Conservation (phyloP, 2,113 vertebrate species). For the Jaculus jaculus region DNA sequence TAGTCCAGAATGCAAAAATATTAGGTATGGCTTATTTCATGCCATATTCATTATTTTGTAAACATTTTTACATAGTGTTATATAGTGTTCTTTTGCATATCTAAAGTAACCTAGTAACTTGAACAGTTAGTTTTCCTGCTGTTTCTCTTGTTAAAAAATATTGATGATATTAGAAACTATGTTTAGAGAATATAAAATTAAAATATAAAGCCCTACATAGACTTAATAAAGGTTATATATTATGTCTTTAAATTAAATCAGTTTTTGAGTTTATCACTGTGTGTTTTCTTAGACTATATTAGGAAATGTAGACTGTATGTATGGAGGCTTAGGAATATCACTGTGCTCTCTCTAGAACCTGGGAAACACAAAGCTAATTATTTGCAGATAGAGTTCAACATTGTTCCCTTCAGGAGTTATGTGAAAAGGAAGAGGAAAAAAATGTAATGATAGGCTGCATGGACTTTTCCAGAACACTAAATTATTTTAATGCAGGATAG, state of each 20-base stretch:
- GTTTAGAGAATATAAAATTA: slow-evolving; percentile 9
- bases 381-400: background rate
- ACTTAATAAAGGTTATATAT: background rate
- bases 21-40: slow-evolving; percentile 34
- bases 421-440: background rate
- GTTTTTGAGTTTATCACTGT: background rate
- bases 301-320: background rate
- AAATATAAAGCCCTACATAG: background rate
- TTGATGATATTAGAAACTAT: background rate
- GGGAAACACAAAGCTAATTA: background rate
- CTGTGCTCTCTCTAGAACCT: background rate
- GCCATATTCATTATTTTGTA: background rate
- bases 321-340: background rate
- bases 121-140: background rate
- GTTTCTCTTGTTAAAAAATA: background rate
- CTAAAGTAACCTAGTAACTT: background rate
- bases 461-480: background rate
- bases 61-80: background rate
- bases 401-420: background rate
- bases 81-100: slow-evolving; percentile 30
- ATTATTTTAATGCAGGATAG: background rate
- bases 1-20: slow-evolving; percentile 35
- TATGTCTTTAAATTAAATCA: background rate
- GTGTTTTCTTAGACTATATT: background rate
- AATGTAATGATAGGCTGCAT: background rate